phyloP scores from a whole-genome alignment of 2,888 invertebrate species.

The Perithous albicinctus region DNA sequence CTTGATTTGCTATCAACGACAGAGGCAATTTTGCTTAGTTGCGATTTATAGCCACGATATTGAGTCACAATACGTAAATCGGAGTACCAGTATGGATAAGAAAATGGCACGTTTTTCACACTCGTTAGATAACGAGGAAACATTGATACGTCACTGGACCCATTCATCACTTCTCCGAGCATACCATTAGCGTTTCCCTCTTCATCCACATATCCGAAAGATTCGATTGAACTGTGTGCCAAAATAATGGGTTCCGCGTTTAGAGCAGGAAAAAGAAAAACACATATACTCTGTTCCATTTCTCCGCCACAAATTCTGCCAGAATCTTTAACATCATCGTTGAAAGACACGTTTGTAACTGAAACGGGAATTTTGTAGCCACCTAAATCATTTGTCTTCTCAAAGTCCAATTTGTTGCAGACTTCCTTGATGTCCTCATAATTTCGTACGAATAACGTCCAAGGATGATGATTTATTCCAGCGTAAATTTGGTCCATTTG shows the following conservation, averaged over 20 bases:
- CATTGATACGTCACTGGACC: not conserved
- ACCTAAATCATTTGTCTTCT: not conserved
- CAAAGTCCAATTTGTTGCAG: not conserved
- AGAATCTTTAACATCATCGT: no score
- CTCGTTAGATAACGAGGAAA: not conserved
- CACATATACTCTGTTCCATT: not conserved
- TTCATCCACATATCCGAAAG: not conserved
- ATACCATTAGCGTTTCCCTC: not conserved
- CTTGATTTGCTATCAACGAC: no score
- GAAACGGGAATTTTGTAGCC: not conserved
- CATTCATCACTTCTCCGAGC: not conserved
- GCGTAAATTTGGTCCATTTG: not conserved
- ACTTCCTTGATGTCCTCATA: not conserved
- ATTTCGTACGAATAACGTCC: not conserved
- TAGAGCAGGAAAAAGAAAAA: not conserved
- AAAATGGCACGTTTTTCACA: not conserved
- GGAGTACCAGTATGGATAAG: not conserved
- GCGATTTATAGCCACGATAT: not conserved
- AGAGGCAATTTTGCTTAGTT: no score
- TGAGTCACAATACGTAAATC: not conserved
- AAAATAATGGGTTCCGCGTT: not conserved
- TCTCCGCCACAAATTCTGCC: not conserved
- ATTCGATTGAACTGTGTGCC: not conserved
- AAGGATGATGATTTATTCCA: not conserved
- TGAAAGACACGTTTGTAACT: not conserved